phyloP scores from a whole-genome alignment of 2,797 vertebrate genomes.

The Anabacerthia variegaticeps region DNA sequence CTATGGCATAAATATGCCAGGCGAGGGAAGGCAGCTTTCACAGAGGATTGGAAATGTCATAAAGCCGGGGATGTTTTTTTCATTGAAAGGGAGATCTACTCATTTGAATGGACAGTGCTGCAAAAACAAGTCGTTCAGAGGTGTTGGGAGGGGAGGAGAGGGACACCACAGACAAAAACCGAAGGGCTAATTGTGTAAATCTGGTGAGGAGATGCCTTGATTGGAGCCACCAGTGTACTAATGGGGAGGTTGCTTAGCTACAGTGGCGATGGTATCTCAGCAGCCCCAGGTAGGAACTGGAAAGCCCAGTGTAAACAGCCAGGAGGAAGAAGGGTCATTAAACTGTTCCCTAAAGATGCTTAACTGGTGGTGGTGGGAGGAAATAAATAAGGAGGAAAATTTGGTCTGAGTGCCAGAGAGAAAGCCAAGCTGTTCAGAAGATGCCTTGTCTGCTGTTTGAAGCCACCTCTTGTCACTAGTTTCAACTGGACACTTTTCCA shows the following conservation, averaged over 20 bases:
- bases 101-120: neutral
- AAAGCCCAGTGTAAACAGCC: neutral
- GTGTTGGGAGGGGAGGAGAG: neutral
- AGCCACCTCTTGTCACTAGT: neutral
- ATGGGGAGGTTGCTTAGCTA: slow-evolving; percentile 61
- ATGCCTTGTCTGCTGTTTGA: neutral
- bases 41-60: neutral
- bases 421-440: slow-evolving; percentile 11
- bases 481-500: neutral
- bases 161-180: neutral
- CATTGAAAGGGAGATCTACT: neutral
- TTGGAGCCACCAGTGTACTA: slow-evolving; percentile 9
- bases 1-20: slow-evolving; percentile 39
- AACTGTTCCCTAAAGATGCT: slow-evolving; percentile 39
- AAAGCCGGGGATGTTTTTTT: neutral
- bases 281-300: slow-evolving; percentile 1
- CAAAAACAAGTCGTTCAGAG: neutral
- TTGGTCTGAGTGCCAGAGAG: slow-evolving; percentile 10
- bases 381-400: slow-evolving; percentile 52
- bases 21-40: neutral
- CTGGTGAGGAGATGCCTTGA: neutral
- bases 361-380: slow-evolving; percentile 27
- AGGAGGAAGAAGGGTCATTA: slow-evolving; percentile 54
- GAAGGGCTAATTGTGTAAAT: slow-evolving; percentile 2
- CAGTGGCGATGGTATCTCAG: neutral